A percentile compares a stretch with the other conserved stretches of the same genome.
phyloP scores from a whole-genome alignment of 1,140 invertebrate genomes.

The Cephus cinctus region DNA sequence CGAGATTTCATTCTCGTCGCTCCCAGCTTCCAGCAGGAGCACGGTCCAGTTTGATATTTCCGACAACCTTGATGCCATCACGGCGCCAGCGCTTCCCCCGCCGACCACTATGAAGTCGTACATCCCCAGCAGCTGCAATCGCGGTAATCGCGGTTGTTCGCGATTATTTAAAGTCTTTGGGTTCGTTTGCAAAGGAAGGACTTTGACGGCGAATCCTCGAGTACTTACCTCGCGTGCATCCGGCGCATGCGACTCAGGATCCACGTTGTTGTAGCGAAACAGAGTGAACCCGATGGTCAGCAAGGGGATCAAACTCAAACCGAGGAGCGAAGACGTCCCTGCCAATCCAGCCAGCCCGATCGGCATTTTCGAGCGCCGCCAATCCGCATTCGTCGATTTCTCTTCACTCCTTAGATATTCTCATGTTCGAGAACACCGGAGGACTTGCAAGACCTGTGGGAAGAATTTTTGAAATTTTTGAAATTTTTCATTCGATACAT shows the following conservation, averaged over 20 bases:
- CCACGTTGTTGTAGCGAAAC: constrained; percentile 75
- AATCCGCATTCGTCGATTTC: too few relatives aligned
- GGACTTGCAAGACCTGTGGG: too few relatives aligned
- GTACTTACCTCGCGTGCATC: constrained; percentile 68
- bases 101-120: constrained; percentile 87
- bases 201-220: too few relatives aligned
- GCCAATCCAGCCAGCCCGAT: constrained; percentile 39
- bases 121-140: constrained; percentile 64
- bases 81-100: constrained; percentile 88
- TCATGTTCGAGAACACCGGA: too few relatives aligned
- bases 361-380: constrained; percentile 44
- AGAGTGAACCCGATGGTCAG: constrained; percentile 77
- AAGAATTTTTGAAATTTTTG: too few relatives aligned
- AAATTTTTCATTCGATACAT: too few relatives aligned
- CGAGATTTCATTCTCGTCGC: constrained; percentile 78
- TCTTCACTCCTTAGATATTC: constrained; percentile 23
- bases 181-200: neutral
- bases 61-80: constrained; percentile 86
- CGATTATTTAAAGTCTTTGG: neutral
- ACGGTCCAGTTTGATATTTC: constrained; percentile 78
- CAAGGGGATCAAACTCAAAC: constrained; percentile 75
- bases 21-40: constrained; percentile 79
- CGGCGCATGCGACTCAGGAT: constrained; percentile 77
- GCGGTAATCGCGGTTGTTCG: neutral
- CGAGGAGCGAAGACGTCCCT: constrained; percentile 56